phyloP scores from a whole-genome alignment of 2,888 invertebrate genomes.

The Tromatobia lineatoria region DNA sequence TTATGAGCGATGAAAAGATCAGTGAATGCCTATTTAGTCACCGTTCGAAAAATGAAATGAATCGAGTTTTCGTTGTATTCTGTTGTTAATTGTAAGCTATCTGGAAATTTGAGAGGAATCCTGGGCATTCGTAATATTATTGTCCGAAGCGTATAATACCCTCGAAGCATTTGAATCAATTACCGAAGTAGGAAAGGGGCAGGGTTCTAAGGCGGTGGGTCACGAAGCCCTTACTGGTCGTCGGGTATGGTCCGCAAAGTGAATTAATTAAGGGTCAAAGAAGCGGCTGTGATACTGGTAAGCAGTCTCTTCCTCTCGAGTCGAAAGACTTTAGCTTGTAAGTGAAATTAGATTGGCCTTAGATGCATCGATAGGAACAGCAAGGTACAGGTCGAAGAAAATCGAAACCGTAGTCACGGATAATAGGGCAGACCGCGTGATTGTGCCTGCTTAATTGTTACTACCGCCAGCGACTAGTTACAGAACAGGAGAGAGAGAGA shows the following conservation, averaged over 20 bases:
- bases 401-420: constrained; percentile 49
- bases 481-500: neutral
- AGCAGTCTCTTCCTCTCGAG: constrained; percentile 44
- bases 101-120: constrained; percentile 6
- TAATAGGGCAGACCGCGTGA: constrained; percentile 66
- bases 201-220: constrained; percentile 67
- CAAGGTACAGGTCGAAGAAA: constrained; percentile 48
- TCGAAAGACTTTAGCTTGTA: constrained; percentile 52
- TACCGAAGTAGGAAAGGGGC: constrained; percentile 70
- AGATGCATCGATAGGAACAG: constrained; percentile 44
- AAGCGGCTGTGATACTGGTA: constrained; percentile 59
- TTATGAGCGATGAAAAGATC: neutral
- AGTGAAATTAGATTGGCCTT: constrained; percentile 46
- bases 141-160: constrained; percentile 72
- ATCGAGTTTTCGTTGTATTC: constrained; percentile 1
- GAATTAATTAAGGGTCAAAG: constrained; percentile 82
- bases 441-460: constrained; percentile 66
- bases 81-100: neutral
- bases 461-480: constrained; percentile 43
- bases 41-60: neutral
- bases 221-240: constrained; percentile 76
- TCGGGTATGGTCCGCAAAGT: constrained; percentile 77
- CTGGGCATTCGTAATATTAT: constrained; percentile 49
- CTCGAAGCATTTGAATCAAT: constrained; percentile 82
- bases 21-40: neutral